Conservation (phyloP, 2,888 invertebrate species). For the Patella depressa region DNA sequence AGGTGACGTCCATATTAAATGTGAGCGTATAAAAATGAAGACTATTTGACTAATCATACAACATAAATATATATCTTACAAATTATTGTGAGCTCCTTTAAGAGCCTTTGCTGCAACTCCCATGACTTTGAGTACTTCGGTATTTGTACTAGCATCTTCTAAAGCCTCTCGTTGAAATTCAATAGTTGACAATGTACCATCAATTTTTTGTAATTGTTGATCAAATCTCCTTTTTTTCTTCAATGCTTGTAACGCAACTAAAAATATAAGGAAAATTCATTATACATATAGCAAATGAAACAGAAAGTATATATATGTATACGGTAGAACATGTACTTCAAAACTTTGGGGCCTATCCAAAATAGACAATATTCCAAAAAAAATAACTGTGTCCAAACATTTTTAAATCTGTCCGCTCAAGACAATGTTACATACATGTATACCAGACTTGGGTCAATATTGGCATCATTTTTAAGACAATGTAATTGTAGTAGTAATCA, state of each 20-base stretch:
- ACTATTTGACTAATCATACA: too few species aligned
- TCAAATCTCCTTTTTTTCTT: slow-evolving; percentile 98
- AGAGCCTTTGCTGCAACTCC: slow-evolving; percentile 95
- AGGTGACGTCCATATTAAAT: too few species aligned
- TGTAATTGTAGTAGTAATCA: too few species aligned
- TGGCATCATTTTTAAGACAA: too few species aligned
- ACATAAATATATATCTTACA: slow-evolving; percentile 68
- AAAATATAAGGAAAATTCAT: slow-evolving; percentile 17
- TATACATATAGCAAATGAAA: neutral
- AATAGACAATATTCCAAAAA: too few species aligned
- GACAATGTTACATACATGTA: too few species aligned
- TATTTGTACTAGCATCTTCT: slow-evolving; percentile 96
- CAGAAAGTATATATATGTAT: neutral
- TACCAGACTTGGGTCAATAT: too few species aligned
- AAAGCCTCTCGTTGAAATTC: slow-evolving; percentile 97
- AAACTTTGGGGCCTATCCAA: too few species aligned
- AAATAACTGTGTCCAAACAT: too few species aligned
- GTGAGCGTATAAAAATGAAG: too few species aligned
- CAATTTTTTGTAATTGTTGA: slow-evolving; percentile 96
- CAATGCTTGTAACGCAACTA: slow-evolving; percentile 92
- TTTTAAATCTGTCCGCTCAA: too few species aligned
- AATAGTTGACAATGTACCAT: slow-evolving; percentile 96
- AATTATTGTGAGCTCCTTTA: slow-evolving; percentile 94
- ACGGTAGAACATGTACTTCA: too few species aligned
- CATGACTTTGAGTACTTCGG: slow-evolving; percentile 96